Conservation (phyloP, 2,888 invertebrate species). For the Heliothis peltigera region DNA sequence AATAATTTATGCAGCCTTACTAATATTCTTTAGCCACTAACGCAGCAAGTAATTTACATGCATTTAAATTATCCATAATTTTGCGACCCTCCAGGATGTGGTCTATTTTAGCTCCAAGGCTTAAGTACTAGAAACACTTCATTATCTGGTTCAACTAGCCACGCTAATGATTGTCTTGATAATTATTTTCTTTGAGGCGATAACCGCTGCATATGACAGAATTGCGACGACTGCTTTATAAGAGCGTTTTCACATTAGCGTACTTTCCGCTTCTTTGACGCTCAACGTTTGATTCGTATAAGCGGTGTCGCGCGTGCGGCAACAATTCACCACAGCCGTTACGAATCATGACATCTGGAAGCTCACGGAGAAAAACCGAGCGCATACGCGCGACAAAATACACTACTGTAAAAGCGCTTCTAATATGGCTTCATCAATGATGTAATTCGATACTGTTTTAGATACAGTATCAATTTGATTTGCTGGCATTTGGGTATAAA, state of each 20-base stretch:
- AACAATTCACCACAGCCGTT: too few relatives aligned
- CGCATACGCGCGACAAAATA: too few relatives aligned
- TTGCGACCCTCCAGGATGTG: conserved; percentile 60
- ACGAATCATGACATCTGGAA: too few relatives aligned
- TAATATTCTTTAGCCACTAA: conserved; percentile 5
- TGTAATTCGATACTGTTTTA: conserved; percentile 61
- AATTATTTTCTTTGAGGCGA: conserved; percentile 34
- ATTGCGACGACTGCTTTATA: conserved; percentile 39
- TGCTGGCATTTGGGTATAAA: conserved; percentile 40
- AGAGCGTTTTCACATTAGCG: too few relatives aligned
- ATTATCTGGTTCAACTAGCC: conserved; percentile 18
- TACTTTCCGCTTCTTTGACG: too few relatives aligned
- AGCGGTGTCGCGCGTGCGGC: too few relatives aligned
- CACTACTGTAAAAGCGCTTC: too few relatives aligned
- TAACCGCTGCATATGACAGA: conserved; percentile 14
- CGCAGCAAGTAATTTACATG: conserved; percentile 18
- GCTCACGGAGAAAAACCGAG: too few relatives aligned
- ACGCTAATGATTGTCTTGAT: conserved; percentile 13
- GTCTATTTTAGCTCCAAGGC: conserved; percentile 47
- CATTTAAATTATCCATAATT: conserved; percentile 36
- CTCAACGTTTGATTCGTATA: too few relatives aligned
- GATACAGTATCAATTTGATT: conserved; percentile 50
- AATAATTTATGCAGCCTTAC: conserved; percentile 19
- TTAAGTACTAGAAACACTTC: conserved; percentile 9
- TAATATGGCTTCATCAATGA: conserved; percentile 59